These are phyloP conservation scores for Astyanax mexicanus DNA, from an alignment of 2,797 vertebrate genomes.

Conservation along the genomic window DNA sequence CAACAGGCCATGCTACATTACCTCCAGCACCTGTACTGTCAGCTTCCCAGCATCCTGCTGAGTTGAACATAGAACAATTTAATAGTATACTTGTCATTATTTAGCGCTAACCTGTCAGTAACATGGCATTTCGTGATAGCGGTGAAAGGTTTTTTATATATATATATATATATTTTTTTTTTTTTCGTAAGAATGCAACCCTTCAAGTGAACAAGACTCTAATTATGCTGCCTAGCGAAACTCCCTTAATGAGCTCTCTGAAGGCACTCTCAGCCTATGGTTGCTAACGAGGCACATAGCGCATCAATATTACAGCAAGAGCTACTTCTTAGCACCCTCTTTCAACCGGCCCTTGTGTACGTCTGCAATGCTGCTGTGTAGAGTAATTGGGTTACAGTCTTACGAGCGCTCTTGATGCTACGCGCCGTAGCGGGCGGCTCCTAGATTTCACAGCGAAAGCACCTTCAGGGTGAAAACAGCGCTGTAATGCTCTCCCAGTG, in stretches of 20 bases:
- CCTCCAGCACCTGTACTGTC: neutral
- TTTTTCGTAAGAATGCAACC: conserved; percentile 12
- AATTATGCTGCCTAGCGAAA: conserved; percentile 51
- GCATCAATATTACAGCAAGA: conserved; percentile 43
- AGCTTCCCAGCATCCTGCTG: neutral
- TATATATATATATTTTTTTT: too few relatives aligned
- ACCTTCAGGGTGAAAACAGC: conserved; percentile 11
- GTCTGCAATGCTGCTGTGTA: conserved; percentile 7
- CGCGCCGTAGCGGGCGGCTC: conserved; percentile 2
- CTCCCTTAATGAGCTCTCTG: conserved; percentile 52
- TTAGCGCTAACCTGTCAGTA: conserved; percentile 38
- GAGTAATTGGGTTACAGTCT: conserved; percentile 49
- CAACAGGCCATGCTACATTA: conserved; percentile 5
- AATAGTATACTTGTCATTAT: conserved; percentile 24
- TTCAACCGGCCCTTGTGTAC: conserved; percentile 15
- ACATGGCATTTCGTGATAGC: conserved; percentile 6
- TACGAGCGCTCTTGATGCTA: conserved; percentile 26
- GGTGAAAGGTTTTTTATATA: conserved; percentile 10
- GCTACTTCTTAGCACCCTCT: conserved; percentile 41
- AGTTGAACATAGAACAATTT: conserved; percentile 3
- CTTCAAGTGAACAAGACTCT: conserved; percentile 46
- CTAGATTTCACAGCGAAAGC: conserved; percentile 35
- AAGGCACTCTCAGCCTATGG: conserved; percentile 38
- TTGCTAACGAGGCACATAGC: conserved; percentile 40
- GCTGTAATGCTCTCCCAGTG: conserved; percentile 26